These are phyloP conservation scores for Dynastes hyllus DNA, from an alignment of 2,888 invertebrate species.

Conservation along the genomic window DNA sequence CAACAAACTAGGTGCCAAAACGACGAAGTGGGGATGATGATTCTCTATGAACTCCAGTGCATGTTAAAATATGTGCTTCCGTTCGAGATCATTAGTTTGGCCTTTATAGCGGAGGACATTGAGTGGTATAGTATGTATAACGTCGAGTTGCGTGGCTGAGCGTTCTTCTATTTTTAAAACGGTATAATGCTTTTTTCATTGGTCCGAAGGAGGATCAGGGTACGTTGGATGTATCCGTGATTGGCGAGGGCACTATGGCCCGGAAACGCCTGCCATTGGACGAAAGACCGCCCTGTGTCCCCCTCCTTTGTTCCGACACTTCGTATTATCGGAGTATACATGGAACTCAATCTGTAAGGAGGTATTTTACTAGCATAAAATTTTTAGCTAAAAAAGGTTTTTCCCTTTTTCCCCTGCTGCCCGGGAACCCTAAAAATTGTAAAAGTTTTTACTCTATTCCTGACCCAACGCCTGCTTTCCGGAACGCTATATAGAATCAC, in stretches of 20 bases:
- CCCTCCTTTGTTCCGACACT: conserved; percentile 57
- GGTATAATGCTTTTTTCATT: conserved; percentile 74
- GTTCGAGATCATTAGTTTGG: conserved; percentile 71
- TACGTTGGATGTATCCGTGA: conserved; percentile 63
- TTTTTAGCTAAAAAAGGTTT: too few relatives aligned
- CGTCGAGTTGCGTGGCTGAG: conserved; percentile 68
- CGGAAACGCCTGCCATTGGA: conserved; percentile 68
- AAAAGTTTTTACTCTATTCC: too few relatives aligned
- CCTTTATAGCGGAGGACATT: conserved; percentile 69
- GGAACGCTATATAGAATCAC: conserved; percentile 35
- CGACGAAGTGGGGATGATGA: conserved; percentile 64
- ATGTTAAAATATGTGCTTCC: conserved; percentile 68
- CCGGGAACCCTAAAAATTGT: too few relatives aligned
- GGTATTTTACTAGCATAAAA: conserved; percentile 71
- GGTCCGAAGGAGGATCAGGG: conserved; percentile 70
- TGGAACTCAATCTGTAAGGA: conserved; percentile 71
- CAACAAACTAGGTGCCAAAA: conserved; percentile 57
- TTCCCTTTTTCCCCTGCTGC: too few relatives aligned
- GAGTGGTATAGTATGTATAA: conserved; percentile 66
- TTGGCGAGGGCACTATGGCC: conserved; percentile 66
- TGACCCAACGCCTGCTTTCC: conserved; percentile 40
- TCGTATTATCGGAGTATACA: conserved; percentile 70
- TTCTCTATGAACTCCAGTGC: conserved; percentile 70
- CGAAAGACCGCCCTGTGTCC: conserved; percentile 66
- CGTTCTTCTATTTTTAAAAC: conserved; percentile 72